Evolutionary conservation across 2,113 vertebrate genomes (phyloP).

Genomic region (Antigone vipio): DNA sequence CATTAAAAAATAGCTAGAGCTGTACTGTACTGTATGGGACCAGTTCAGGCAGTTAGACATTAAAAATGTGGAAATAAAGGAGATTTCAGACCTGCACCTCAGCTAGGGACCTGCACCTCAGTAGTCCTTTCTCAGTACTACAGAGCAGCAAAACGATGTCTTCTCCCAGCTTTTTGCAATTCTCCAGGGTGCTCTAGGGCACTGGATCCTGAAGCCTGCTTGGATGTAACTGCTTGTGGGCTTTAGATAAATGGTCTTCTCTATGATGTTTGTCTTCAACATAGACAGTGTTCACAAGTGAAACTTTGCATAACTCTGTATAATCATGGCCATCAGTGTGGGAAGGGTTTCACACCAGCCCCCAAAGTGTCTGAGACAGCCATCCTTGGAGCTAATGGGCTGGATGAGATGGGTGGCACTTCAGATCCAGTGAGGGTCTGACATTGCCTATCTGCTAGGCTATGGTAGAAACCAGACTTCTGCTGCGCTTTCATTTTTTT

Average conservation of each 20-base stretch:
- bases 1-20: slow-evolving; percentile 65
- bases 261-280: not conserved
- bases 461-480: not conserved
- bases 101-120: not conserved
- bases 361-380: not conserved
- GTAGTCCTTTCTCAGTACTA: not conserved
- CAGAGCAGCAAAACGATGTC: not conserved
- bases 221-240: not conserved
- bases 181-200: not conserved
- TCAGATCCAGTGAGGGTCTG: not conserved
- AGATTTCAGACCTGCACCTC: slow-evolving; percentile 22
- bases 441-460: not conserved
- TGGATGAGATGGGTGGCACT: not conserved
- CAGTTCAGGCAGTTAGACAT: slow-evolving; percentile 52
- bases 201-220: not conserved
- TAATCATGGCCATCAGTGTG: fast-evolving
- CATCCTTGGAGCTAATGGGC: not conserved
- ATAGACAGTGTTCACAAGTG: not conserved
- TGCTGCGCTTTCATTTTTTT: not conserved
- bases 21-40: slow-evolving; percentile 24
- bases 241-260: not conserved
- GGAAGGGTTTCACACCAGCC: not conserved
- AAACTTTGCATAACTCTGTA: not conserved
- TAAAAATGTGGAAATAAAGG: slow-evolving; percentile 8
- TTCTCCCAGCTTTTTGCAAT: not conserved